A percentile compares a stretch with the other conserved stretches of the same genome.
These are phyloP conservation scores for Tetrapedia diversipes DNA, from an alignment of 2,888 invertebrate species.

Conservation along the genomic window DNA sequence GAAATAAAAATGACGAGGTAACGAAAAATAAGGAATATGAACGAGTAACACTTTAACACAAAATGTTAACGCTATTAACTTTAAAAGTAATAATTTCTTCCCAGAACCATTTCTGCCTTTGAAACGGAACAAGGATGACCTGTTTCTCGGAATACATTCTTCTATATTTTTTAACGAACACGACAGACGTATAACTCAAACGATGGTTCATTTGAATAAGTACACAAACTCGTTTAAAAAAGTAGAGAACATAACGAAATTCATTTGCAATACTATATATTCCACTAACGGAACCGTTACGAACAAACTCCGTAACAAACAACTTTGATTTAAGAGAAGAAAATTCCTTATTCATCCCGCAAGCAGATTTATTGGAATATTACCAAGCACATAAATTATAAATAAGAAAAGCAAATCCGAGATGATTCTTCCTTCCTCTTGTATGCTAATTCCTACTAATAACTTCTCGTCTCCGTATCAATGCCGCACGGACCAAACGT, in stretches of 20 bases:
- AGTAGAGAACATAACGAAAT: conserved; percentile 1
- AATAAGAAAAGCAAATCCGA: conserved; percentile 31
- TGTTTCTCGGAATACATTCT: neutral
- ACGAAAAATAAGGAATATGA: neutral
- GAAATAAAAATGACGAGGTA: neutral
- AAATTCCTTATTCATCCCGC: conserved; percentile 21
- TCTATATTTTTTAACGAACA: neutral
- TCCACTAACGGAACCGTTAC: conserved; percentile 7
- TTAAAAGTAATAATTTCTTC: neutral
- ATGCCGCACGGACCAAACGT: conserved; percentile 5
- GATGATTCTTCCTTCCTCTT: conserved; percentile 33
- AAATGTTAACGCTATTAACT: too few relatives aligned
- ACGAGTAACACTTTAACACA: too few relatives aligned
- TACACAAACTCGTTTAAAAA: neutral
- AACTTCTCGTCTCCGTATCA: conserved; percentile 20
- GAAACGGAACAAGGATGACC: neutral
- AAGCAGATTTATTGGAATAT: conserved; percentile 38
- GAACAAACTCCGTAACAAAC: conserved; percentile 3
- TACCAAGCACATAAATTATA: conserved; percentile 35
- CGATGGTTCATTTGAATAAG: neutral
- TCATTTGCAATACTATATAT: conserved; percentile 1
- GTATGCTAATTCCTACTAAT: conserved; percentile 36
- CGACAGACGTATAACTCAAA: neutral
- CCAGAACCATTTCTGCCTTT: neutral
- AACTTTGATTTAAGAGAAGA: conserved; percentile 17